Evolutionary conservation across 2,113 vertebrate species (phyloP), one percentile per base, ranked within the genome.

Genomic region (Struthio camelus): DNA sequence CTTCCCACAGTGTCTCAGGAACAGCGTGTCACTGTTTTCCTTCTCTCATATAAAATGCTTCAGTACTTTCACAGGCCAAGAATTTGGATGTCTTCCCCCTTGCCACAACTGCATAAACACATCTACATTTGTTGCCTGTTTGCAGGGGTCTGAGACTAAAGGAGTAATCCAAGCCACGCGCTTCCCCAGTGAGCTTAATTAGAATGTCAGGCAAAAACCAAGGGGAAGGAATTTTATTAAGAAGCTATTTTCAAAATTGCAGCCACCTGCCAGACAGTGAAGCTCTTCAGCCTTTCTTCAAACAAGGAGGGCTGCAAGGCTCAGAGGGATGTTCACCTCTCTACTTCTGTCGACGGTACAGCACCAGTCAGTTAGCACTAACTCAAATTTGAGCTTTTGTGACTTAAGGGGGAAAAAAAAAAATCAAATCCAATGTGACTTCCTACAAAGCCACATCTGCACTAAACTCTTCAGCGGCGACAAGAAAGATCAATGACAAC

Each of bases 141-240:
- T 56, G 25, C 56, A 90, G 64, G 28, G 91, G 36, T 10, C 67
- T 24, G 67, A 91, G 42, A 91, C 50, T 22, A 27, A 87, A 85
- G 69, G 59, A 96, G 36, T 56, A 90, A 87, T 87, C 54, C 87
- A 91, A 66, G 59, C 46, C n/a, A 23, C 50, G n/a, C 22, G 11
- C 84, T 67, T 75, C 82, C 91, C 85, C 34, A 30, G 64, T 93
- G 91, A 85, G 87, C 38, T 95, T 95, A 95, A 96, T 96, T 93
- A 97, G 72, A 64, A 83, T 11, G 79, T 91, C 96, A 94, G 89
- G 94, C 84, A 96, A 89, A 94, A 94, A 70, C 0, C 72, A 71
- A 23, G 80, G 20, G 51, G 58, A 76, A 82, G 50, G 53, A 92
- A 95, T 89, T 89, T 87, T 90, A 93, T 94, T 82, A 95, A 82